These are phyloP conservation scores for Heliornis fulica DNA, from an alignment of 2,113 vertebrate genomes.

Conservation along the genomic window DNA sequence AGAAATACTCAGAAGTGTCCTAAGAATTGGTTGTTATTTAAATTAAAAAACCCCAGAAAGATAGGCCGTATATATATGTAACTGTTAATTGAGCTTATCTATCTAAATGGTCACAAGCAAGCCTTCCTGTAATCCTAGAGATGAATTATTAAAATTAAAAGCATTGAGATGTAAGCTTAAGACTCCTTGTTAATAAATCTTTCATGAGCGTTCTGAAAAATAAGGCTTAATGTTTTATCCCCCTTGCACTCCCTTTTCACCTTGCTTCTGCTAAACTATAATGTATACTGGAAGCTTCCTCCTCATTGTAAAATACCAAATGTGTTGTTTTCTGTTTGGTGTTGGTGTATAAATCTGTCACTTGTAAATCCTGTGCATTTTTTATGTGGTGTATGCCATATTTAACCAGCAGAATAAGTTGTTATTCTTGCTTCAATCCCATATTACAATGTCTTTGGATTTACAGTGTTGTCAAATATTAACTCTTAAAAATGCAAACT, in stretches of 20 bases:
- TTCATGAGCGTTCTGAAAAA: background rate
- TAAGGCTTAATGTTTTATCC: background rate
- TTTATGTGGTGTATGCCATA: background rate
- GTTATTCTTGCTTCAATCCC: background rate
- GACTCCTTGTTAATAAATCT: background rate
- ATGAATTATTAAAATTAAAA: slow-evolving; percentile 10
- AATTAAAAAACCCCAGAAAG: background rate
- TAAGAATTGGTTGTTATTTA: background rate
- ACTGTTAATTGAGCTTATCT: background rate
- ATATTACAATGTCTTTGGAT: background rate
- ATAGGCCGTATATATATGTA: background rate
- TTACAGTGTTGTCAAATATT: slow-evolving; percentile 41
- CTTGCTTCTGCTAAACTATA: background rate
- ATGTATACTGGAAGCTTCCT: background rate
- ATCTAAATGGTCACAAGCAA: background rate
- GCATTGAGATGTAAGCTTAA: background rate
- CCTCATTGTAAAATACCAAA: background rate
- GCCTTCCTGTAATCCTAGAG: background rate
- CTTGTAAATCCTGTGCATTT: background rate
- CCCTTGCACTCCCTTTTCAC: background rate
- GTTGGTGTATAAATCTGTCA: background rate
- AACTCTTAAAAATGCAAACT: slow-evolving; percentile 5
- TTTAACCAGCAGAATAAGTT: background rate
- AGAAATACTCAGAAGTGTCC: background rate
- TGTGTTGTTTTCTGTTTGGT: background rate